These are phyloP conservation scores for Bombyx huttoni DNA, from an alignment of 2,888 invertebrate genomes.

Conservation along the genomic window DNA sequence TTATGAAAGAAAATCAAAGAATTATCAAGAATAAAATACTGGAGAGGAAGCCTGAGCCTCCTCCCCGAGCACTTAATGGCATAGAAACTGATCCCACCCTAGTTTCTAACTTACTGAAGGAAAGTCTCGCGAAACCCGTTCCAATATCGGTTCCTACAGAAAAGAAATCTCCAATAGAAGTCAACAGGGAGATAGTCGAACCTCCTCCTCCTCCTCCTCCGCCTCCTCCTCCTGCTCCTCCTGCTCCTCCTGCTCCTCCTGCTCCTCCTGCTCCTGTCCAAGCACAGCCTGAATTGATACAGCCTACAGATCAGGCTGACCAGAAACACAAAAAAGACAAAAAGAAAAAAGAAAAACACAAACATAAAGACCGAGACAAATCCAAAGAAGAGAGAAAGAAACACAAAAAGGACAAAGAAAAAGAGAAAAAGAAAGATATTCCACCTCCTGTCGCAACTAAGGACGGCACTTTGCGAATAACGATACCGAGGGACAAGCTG, in stretches of 20 bases:
- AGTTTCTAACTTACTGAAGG: constrained; percentile 80
- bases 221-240: constrained; percentile 12
- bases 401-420: constrained; percentile 77
- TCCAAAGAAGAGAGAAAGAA: constrained; percentile 80
- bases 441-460: constrained; percentile 20
- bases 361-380: constrained; percentile 83
- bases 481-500: constrained; percentile 56
- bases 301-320: constrained; percentile 24
- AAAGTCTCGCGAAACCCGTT: constrained; percentile 68
- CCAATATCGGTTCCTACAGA: constrained; percentile 57
- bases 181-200: constrained; percentile 35
- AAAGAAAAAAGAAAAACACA: constrained; percentile 85
- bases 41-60: constrained; percentile 47
- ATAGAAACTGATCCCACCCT: constrained; percentile 81
- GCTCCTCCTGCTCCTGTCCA: constrained; percentile 15
- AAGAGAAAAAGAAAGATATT: constrained; percentile 37
- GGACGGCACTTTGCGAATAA: constrained; percentile 49
- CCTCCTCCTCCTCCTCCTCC: constrained; percentile 21
- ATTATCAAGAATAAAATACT: constrained; percentile 41
- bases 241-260: no score
- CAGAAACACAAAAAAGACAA: constrained; percentile 74
- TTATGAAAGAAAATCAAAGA: constrained; percentile 69
- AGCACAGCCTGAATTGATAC: constrained; percentile 16
- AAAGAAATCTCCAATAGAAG: constrained; percentile 40
- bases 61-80: constrained; percentile 66